Base-by-base conservation (phyloP, 2,888 invertebrate genomes). In the Nesidiocoris tenuis region DNA sequence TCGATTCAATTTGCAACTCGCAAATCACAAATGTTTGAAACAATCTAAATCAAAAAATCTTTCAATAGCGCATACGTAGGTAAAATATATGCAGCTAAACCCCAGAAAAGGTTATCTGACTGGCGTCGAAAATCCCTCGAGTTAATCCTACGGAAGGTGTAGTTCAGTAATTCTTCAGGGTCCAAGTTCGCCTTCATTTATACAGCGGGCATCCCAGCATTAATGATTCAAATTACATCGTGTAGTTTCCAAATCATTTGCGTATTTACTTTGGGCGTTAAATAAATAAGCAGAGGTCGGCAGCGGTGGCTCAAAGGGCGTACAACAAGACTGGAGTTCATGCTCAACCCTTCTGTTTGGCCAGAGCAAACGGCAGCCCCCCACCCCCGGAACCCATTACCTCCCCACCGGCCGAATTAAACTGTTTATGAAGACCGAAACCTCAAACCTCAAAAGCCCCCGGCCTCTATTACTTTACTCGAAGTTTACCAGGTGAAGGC, bases 351-450 rank as follows among this genome's bases (percentile, higher is more conserved):
- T 39, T 12, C 12, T 39, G 39, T 39, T 39, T 39, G 39, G 39
- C 39, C 39, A 7, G 39, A 39, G 39, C 39, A 39, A 39, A 39
- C 39, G 39, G 39, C 39, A 39, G 3, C 39, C 39, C n/a, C n/a
- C 39, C 39, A 12, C 12, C 12, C 12, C 39, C 12, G 39, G 39
- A 39, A 39, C 39, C 39, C 39, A 39, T 39, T 39, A 39, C 39
- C 39, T 39, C 39, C 39, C 39, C 67, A 55, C 23, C 25, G 16
- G 24, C 9, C 23, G 70, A 70, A 70, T 70, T 70, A 70, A 70
- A 70, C 70, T 24, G 70, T 70, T 70, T 70, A 70, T 70, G 70
- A 70, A 70, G 70, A 70, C 70, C 59, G 70, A 70, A 70, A 70
- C 70, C 70, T 70, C 70, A 70, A 39, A 39, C 57, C 59, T 57